These are phyloP conservation scores for Pardosa pseudoannulata DNA, from an alignment of 2,888 invertebrate species.

Conservation along the genomic window DNA sequence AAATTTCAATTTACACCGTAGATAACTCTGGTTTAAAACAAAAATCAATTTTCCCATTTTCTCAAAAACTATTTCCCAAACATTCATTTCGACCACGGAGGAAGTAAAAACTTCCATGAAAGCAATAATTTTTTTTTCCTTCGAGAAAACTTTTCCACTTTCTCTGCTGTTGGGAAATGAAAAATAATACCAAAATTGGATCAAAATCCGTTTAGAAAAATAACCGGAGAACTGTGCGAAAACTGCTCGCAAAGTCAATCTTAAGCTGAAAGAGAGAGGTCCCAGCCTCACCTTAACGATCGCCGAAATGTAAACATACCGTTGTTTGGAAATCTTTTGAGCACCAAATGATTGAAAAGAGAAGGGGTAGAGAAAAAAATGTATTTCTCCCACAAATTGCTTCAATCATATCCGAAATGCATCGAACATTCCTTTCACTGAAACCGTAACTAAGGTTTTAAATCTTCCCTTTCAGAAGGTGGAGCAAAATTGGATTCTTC, in stretches of 20 bases:
- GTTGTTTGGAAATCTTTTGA: conserved; percentile 14
- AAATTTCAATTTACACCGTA: no score
- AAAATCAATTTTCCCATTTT: no score
- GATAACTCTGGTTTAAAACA: no score
- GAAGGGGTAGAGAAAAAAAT: background rate
- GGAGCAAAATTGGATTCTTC: conserved; percentile 47
- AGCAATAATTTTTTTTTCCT: no score
- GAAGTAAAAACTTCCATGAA: no score
- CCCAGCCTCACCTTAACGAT: background rate
- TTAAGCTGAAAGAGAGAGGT: background rate
- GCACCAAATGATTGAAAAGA: conserved; percentile 19
- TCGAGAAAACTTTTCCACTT: no score
- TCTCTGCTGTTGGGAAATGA: background rate
- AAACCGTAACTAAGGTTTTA: conserved; percentile 32
- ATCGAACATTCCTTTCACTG: conserved; percentile 32
- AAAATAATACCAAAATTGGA: conserved; percentile 4
- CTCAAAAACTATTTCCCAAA: no score
- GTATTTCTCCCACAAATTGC: conserved; percentile 39
- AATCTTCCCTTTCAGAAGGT: conserved; percentile 39
- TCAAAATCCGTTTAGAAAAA: background rate
- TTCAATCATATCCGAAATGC: conserved; percentile 29
- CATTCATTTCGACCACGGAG: no score
- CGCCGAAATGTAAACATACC: conserved; percentile 9
- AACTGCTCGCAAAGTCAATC: conserved; percentile 4
- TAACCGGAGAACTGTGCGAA: background rate